Evolutionary conservation across 2,888 invertebrate genomes (phyloP), one percentile per base, ranked within the genome.

Genomic region (Corbicula japonica): DNA sequence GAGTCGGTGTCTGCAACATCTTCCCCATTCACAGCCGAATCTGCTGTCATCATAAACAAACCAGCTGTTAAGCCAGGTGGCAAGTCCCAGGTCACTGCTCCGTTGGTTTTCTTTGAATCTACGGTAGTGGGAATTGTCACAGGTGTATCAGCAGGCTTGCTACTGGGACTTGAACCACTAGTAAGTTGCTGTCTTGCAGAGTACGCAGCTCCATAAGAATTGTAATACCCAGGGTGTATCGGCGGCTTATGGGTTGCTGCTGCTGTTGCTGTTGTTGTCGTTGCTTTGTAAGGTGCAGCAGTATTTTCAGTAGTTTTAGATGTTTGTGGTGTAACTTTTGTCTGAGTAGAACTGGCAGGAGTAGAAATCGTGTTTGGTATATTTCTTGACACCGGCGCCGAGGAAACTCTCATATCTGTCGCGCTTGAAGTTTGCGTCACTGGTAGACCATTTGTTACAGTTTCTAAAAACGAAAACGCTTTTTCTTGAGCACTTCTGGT

Each of bases 391-490:
- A 34, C 46, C 30, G 44, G n/a, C 28, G 46, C 52, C 38, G 71
- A 18, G 12, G 71, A 62, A 38, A 68, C 52, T 58, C 38, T 50
- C 12, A 44, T 46, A 46, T 18, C 48, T 30, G 58, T 28, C 50
- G 30, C 65, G 28, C 34, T 58, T 26, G 70, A 30, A 41, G 62
- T 58, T 56, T 70, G 50, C 10, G 54, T 50, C 26, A 60, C 56
- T 34, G 60, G 21, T 35, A 83, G 58, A 52, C 76, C 76, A 61
- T 80, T 82, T n/a, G 86, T 85, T 12, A 85, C 82, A 41, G 83
- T 82, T 58, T 84, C 83, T 58, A 86, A 71, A 70, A 85, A 86
- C 28, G 83, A 83, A 34, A 85, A 8, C 48, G 75, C 75, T 62
- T 76, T 79, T 1, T 75, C 79, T 41, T 58, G 62, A 54, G 44